These are phyloP conservation scores for Euura lappo DNA, from an alignment of 1,140 invertebrate genomes.

Conservation along the genomic window DNA sequence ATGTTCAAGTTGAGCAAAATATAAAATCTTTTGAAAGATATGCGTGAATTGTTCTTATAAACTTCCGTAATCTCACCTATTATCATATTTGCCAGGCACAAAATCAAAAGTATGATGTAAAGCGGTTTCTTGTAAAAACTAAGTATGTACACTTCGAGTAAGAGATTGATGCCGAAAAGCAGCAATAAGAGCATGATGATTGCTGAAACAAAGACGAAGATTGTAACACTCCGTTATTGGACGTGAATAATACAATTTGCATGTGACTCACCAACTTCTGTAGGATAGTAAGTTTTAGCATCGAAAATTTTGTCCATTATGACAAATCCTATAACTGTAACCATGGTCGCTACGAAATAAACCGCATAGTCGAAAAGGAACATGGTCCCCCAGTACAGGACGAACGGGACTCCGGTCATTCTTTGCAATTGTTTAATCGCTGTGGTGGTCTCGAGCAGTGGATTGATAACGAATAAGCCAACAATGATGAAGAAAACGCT, in stretches of 20 bases:
- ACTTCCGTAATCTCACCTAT: neutral
- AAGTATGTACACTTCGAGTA: conserved; percentile 44
- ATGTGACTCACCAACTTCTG: conserved; percentile 40
- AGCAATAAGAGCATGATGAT: conserved; percentile 42
- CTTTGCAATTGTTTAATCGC: conserved; percentile 72
- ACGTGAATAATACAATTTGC: neutral
- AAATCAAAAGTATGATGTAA: neutral
- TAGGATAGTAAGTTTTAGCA: conserved; percentile 33
- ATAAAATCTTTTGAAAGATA: neutral
- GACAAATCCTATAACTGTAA: conserved; percentile 32
- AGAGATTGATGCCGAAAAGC: conserved; percentile 46
- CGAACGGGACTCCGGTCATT: conserved; percentile 67
- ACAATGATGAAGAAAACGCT: conserved; percentile 39
- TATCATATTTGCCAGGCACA: neutral
- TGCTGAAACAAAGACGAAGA: conserved; percentile 38
- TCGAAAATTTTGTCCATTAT: conserved; percentile 37
- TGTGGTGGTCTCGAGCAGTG: conserved; percentile 53
- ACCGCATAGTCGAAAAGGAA: conserved; percentile 68
- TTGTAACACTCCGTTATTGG: neutral
- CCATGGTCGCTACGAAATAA: conserved; percentile 40
- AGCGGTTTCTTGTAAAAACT: conserved; percentile 34
- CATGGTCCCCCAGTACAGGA: conserved; percentile 67
- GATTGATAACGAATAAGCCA: conserved; percentile 44
- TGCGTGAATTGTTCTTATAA: too few species aligned
- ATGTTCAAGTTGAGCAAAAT: neutral